Evolutionary conservation across 1,140 invertebrate genomes (phyloP).

Genomic region (Zophobas atratus): DNA sequence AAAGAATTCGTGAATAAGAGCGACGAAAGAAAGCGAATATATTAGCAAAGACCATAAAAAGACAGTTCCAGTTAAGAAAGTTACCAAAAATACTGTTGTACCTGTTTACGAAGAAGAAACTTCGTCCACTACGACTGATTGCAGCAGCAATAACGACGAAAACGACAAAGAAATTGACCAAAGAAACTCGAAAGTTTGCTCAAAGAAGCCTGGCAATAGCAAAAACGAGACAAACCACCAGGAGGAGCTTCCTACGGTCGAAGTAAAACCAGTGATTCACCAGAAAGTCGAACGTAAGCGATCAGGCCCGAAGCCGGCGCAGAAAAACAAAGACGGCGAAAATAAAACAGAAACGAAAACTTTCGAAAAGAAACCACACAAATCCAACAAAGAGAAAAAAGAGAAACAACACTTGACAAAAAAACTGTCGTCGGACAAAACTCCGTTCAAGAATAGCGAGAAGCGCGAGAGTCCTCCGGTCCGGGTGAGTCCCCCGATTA

Average conservation of each 20-base stretch:
- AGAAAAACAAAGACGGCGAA: conserved; percentile 46
- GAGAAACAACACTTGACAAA: conserved; percentile 51
- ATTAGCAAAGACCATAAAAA: conserved; percentile 45
- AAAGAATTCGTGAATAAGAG: conserved; percentile 57
- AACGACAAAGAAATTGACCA: conserved; percentile 62
- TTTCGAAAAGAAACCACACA: conserved; percentile 38
- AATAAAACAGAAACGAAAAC: conserved; percentile 39
- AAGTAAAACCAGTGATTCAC: conserved; percentile 18
- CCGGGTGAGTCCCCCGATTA: conserved; percentile 46
- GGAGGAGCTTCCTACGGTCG: neutral
- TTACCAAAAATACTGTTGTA: conserved; percentile 57
- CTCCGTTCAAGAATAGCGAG: conserved; percentile 22
- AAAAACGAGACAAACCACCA: neutral
- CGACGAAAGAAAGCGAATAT: conserved; percentile 54
- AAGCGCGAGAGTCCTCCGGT: conserved; percentile 30
- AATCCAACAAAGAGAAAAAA: conserved; percentile 50
- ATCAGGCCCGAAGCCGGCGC: conserved; percentile 40
- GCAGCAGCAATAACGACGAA: conserved; percentile 63
- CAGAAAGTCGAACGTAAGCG: conserved; percentile 49
- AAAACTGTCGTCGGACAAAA: conserved; percentile 48
- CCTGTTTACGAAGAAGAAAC: conserved; percentile 77
- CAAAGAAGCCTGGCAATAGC: conserved; percentile 28
- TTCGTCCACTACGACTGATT: conserved; percentile 81
- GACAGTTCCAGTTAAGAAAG: conserved; percentile 48
- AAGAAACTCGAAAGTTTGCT: conserved; percentile 52